Conservation (phyloP, 1,140 invertebrate genomes). For the Drosophila rhopaloa region DNA sequence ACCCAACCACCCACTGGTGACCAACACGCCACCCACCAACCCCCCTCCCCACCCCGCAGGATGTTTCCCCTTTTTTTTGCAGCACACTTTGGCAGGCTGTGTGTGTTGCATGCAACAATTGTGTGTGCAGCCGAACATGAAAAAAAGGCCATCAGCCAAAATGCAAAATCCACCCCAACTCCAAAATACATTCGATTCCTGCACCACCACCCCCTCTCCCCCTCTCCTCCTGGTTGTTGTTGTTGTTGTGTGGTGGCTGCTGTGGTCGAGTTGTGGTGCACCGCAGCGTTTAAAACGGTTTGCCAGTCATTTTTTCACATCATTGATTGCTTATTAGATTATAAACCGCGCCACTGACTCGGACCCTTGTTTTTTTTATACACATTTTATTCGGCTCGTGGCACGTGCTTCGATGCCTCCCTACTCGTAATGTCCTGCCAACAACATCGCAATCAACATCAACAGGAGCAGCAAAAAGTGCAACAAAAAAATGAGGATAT, state of each 20-base stretch:
- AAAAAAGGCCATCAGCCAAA: constrained; percentile 43
- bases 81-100: constrained; percentile 44
- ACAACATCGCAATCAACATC: constrained; percentile 47
- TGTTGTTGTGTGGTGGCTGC: constrained; percentile 22
- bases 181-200: constrained; percentile 9
- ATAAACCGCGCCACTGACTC: constrained; percentile 66
- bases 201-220: neutral
- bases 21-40: neutral
- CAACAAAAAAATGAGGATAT: constrained; percentile 11
- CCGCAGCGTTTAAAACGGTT: constrained; percentile 76
- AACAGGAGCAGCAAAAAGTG: constrained; percentile 3
- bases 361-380: constrained; percentile 2
- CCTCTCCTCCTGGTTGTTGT: neutral
- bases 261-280: constrained; percentile 65
- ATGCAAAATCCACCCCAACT: constrained; percentile 51
- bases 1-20: constrained; percentile 3
- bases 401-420: constrained; percentile 59
- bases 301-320: constrained; percentile 80
- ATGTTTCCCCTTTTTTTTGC: constrained; percentile 22
- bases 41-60: constrained; percentile 2
- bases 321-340: constrained; percentile 82
- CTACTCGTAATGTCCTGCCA: constrained; percentile 64
- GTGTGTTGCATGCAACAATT: constrained; percentile 70
- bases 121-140: constrained; percentile 47
- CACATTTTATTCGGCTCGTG: constrained; percentile 40